Conservation (phyloP, 2,113 vertebrate species). For the Megatriorchis doriae region DNA sequence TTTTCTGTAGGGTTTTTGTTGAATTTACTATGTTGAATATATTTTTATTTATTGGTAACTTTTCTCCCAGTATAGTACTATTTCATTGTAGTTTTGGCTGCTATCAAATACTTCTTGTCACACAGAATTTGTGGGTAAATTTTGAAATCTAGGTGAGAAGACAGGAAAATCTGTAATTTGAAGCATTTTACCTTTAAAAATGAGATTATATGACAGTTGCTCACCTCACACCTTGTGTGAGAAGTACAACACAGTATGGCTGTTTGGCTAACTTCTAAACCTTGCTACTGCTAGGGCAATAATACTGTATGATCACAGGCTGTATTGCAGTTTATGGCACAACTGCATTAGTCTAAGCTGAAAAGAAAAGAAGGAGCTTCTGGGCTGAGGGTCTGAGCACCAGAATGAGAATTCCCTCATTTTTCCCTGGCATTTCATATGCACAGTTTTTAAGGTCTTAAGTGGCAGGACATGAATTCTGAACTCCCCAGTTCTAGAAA, state of each 20-base stretch:
- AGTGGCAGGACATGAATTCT: neutral
- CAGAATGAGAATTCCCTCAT: neutral
- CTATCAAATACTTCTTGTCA: neutral
- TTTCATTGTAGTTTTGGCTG: neutral
- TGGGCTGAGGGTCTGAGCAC: neutral
- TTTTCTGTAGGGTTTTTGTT: neutral
- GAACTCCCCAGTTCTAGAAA: neutral
- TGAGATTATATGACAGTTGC: neutral
- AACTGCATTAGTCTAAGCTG: neutral
- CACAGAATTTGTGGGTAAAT: neutral
- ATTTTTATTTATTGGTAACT: neutral
- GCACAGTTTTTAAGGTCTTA: neutral
- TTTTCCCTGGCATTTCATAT: neutral
- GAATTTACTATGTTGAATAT: neutral
- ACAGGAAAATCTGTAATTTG: neutral
- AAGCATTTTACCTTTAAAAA: neutral
- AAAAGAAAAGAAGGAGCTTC: neutral
- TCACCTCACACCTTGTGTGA: neutral
- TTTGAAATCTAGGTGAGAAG: neutral
- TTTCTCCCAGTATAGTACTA: neutral
- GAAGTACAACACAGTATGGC: neutral
- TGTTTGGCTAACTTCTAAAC: neutral
- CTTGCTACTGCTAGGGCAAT: neutral
- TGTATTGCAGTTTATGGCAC: neutral
- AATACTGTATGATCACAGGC: neutral